A percentile compares a stretch with the other conserved stretches of the same genome.
phyloP scores from a whole-genome alignment of 2,797 vertebrate species.

The Tragopan temminckii region DNA sequence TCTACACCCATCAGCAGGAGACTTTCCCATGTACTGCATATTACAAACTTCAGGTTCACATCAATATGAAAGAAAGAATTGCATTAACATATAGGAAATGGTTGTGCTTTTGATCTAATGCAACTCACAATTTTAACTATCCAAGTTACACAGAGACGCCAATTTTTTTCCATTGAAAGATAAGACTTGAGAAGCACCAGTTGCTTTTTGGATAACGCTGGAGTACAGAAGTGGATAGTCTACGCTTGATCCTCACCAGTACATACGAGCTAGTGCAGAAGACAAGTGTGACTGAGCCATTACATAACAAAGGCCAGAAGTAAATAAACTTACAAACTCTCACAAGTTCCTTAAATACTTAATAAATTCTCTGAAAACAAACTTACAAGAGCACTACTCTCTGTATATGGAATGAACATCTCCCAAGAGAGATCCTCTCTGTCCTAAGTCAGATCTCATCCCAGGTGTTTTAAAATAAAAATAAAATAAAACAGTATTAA shows the following conservation, averaged over 20 bases:
- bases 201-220: constrained; percentile 59
- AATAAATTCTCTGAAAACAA: constrained; percentile 28
- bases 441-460: not conserved
- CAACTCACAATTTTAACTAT: constrained; percentile 70
- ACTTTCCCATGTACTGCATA: constrained; percentile 18
- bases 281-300: constrained; percentile 63
- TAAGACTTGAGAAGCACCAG: constrained; percentile 64
- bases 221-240: constrained; percentile 64
- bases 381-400: not conserved
- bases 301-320: constrained; percentile 40
- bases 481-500: not conserved
- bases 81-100: constrained; percentile 46
- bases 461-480: not conserved
- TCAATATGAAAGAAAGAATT: constrained; percentile 38
- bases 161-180: constrained; percentile 65
- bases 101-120: constrained; percentile 62
- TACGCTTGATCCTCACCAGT: constrained; percentile 61
- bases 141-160: constrained; percentile 62
- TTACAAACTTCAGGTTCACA: constrained; percentile 30
- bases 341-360: constrained; percentile 31
- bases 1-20: constrained; percentile 9
- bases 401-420: not conserved
- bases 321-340: constrained; percentile 44
- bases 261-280: constrained; percentile 68
- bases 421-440: not conserved